These are phyloP conservation scores for Drosophila recens DNA, from an alignment of 2,888 invertebrate genomes.

Conservation along the genomic window DNA sequence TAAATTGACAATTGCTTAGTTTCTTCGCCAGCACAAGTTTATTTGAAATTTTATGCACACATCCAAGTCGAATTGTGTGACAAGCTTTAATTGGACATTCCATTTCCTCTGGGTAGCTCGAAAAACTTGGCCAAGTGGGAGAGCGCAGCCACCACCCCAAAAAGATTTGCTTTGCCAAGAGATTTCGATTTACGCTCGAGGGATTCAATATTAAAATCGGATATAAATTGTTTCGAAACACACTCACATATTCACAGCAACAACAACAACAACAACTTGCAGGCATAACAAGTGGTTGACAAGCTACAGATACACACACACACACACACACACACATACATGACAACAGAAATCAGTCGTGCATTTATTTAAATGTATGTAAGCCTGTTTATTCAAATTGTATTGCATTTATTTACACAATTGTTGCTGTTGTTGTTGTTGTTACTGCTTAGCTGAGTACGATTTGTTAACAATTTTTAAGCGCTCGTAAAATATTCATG, in stretches of 20 bases:
- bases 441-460: conserved; percentile 8
- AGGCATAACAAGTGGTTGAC: conserved; percentile 76
- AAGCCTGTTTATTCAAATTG: conserved; percentile 79
- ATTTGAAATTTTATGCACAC: conserved; percentile 10
- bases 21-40: background rate
- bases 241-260: conserved; percentile 18
- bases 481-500: conserved; percentile 75
- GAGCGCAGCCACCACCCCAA: conserved; percentile 5
- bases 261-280: conserved; percentile 16
- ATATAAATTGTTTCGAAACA: conserved; percentile 69
- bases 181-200: conserved; percentile 62
- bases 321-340: conserved; percentile 1
- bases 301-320: conserved; percentile 32
- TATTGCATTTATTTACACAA: conserved; percentile 72
- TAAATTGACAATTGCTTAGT: conserved; percentile 4
- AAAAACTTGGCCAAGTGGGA: background rate
- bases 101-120: conserved; percentile 7
- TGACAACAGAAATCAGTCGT: conserved; percentile 35
- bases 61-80: conserved; percentile 5
- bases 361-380: conserved; percentile 71
- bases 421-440: conserved; percentile 24
- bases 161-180: conserved; percentile 50
- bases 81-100: conserved; percentile 47
- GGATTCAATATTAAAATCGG: conserved; percentile 80
- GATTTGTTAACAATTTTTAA: conserved; percentile 64